Base-by-base conservation (phyloP, 2,797 vertebrate species). In the Kryptolebias ocellatus region DNA sequence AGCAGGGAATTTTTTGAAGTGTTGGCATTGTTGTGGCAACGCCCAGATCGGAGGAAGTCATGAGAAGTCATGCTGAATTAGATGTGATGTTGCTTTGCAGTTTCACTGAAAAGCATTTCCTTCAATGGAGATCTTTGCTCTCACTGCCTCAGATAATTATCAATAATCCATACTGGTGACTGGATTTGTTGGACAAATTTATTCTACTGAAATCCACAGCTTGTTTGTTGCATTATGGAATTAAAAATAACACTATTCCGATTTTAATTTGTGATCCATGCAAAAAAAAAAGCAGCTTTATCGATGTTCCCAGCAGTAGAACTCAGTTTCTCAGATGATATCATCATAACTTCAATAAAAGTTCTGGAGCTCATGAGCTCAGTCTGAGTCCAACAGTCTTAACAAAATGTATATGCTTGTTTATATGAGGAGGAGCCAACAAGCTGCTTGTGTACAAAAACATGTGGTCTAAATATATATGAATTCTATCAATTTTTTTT, bases 211-310 rank as follows among this genome's bases (percentile, higher is more conserved):
- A 34, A 62, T 65, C 60, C 34, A 39, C 5, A 11, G 55, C 39
- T 31, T 15, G 56, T 42, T 34, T 53, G 67, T 78, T 86, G 44
- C 60, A 4, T 67, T 70, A 80, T 29, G 72, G 54, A 67, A 73
- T 77, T 76, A 29, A 64, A 70, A 75, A 80, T 5, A 74, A 69
- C 3, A 2, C 20, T 37, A 51, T 63, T 72, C n/a, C 62, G 47
- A 77, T 72, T 60, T 72, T 82, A 87, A 87, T 83, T 80, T 64
- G 9, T 12, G 74, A 79, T 89, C 67, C 83, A 72, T 67, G 69
- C 42, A 55, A 24, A 75, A 28, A 55, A 75, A 28, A 79, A 82
- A 87, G 78, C 72, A 39, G 79, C 68, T 80, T 77, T 60, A 59
- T 57, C 11, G 53, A 44, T 34, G 53, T 44, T 29, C 65, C 52